A percentile compares a stretch with the other conserved stretches of the same genome.
Evolutionary conservation across 2,113 vertebrate genomes (phyloP).

Genomic region (Hepsetus odoe): DNA sequence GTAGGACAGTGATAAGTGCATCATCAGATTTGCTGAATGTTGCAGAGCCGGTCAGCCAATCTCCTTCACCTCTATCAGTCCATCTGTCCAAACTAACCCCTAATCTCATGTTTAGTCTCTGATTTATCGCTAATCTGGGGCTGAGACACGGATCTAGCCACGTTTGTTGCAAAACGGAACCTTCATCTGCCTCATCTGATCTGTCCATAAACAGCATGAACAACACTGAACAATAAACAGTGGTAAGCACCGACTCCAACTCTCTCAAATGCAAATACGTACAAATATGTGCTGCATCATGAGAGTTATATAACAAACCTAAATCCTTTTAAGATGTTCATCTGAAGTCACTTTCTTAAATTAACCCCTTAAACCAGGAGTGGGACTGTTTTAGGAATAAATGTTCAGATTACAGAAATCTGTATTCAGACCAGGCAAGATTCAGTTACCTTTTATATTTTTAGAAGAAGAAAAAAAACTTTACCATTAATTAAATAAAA

Average conservation of each 20-base stretch:
- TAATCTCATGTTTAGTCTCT: conserved; percentile 53
- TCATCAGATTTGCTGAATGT: conserved; percentile 43
- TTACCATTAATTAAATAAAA: too few species aligned
- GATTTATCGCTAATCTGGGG: conserved; percentile 31
- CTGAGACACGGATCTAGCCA: conserved; percentile 19
- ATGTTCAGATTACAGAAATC: too few species aligned
- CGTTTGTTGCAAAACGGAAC: conserved; percentile 29
- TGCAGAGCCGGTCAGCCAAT: conserved; percentile 12
- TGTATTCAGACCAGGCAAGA: too few species aligned
- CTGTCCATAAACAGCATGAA: conserved; percentile 12
- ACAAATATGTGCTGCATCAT: background rate
- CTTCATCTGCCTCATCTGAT: conserved; percentile 34
- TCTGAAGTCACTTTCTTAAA: too few species aligned
- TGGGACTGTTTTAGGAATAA: too few species aligned
- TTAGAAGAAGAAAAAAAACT: too few species aligned
- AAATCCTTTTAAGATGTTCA: too few species aligned
- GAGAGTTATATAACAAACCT: background rate
- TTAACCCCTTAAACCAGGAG: too few species aligned
- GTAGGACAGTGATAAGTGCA: background rate
- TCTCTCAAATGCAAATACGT: background rate
- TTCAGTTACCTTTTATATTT: too few species aligned
- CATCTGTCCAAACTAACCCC: conserved; percentile 38
- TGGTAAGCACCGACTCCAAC: background rate
- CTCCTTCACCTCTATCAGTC: conserved; percentile 15
- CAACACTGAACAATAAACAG: background rate